Evolutionary conservation across 2,888 invertebrate genomes (phyloP), one percentile per base, ranked within the genome.

Genomic region (Escarpia spicata): DNA sequence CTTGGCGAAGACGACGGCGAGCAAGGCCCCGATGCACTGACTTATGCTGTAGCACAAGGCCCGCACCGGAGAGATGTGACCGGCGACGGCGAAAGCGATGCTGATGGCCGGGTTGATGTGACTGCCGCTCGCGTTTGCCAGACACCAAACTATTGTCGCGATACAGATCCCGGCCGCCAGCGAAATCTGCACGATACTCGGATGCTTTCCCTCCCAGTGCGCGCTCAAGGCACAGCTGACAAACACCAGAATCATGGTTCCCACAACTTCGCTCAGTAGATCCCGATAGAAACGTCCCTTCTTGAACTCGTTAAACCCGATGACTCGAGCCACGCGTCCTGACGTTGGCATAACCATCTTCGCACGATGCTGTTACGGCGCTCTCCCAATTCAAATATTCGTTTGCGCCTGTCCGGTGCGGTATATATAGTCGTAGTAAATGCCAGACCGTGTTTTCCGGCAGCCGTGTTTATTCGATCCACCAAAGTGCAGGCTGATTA

Each of bases 221-320:
- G 91, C 37, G 58, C 91, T 52, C 37, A 93, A 98, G 1, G 98
- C 98, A 95, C 98, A 98, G 58, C 98, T 99, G 94, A 99, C 97
- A 93, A 98, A 97, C 8, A 98, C 98, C 95, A 99, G 97, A 93
- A 99, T 97, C 95, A 98, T 97, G 8, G 99, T 99, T 92, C 99
- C 99, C 92, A 98, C 95, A 95, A 98, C 97, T 97, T 99, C 99
- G 0, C 98, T 99, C 90, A 98, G 96, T 95, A 99, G 97, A 96
- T 98, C 98, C 95, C 98, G 97, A 98, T 98, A 98, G 96, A 99
- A 95, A 44, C 91, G 91, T 10, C 92, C 92, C 12, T 94, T 92
- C 89, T 93, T 92, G 19, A 94, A 52, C 60, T 94, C 94, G 4
- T 93, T 45, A 45, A 91, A 44, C 10, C 91, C 91, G 45, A 91